phyloP scores from a whole-genome alignment of 2,888 invertebrate species.

The Trachelus tabidus region DNA sequence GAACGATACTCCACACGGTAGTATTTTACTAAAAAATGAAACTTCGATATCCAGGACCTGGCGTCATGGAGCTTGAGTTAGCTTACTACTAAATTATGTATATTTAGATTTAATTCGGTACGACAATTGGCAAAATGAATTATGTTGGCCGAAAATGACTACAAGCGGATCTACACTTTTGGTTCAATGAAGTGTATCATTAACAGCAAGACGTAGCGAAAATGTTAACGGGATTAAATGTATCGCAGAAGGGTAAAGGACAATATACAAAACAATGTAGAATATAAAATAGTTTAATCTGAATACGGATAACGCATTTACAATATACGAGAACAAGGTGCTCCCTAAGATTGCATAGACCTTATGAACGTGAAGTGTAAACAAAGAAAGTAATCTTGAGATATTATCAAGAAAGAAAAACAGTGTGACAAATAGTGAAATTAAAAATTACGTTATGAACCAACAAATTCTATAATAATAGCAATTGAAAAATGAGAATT shows the following conservation, averaged over 20 bases:
- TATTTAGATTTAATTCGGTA: slow-evolving; percentile 16
- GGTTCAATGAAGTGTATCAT: no score
- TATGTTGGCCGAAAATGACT: no score
- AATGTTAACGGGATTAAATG: no score
- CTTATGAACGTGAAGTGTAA: slow-evolving; percentile 5
- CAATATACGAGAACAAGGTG: no score
- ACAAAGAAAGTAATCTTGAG: slow-evolving; percentile 8
- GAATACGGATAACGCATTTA: not conserved
- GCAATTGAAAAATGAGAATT: no score
- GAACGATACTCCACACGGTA: slow-evolving; percentile 92
- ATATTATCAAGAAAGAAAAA: slow-evolving; percentile 13
- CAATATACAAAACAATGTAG: not conserved
- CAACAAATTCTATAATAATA: no score
- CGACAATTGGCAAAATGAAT: not conserved
- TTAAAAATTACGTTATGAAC: not conserved
- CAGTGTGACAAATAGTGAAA: not conserved
- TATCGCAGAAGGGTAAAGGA: not conserved
- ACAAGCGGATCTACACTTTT: no score
- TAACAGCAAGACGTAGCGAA: no score
- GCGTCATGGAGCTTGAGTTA: slow-evolving; percentile 23
- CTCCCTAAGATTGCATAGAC: no score
- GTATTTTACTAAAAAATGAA: slow-evolving; percentile 83
- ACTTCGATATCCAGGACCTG: slow-evolving; percentile 8
- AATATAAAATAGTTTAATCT: slow-evolving; percentile 3
- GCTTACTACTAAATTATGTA: slow-evolving; percentile 35